These are phyloP conservation scores for Osmerus eperlanus DNA, from an alignment of 2,113 vertebrate species.

Conservation along the genomic window DNA sequence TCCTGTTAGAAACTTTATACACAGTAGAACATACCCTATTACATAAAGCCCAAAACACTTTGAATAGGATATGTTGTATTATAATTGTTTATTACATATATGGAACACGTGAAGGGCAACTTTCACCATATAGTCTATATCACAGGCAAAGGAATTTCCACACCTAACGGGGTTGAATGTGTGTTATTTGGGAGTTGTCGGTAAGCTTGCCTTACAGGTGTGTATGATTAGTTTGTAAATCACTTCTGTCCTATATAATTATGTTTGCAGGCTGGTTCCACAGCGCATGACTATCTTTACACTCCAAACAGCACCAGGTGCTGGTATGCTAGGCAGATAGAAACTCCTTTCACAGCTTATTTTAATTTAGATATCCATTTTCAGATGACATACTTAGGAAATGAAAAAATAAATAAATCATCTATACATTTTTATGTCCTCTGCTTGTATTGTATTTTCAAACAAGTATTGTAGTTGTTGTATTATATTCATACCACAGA, in stretches of 20 bases:
- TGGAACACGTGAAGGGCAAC: conserved; percentile 24
- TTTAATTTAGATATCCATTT: conserved; percentile 23
- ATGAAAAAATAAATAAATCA: conserved; percentile 1
- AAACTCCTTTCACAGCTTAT: neutral
- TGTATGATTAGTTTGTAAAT: conserved; percentile 13
- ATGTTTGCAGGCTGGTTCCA: conserved; percentile 22
- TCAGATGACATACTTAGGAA: conserved; percentile 23
- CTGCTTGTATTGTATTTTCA: conserved; percentile 29
- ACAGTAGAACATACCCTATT: too few relatives aligned
- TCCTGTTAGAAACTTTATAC: too few relatives aligned
- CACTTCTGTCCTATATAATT: conserved; percentile 34
- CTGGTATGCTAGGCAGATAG: too few relatives aligned
- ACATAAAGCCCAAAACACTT: neutral
- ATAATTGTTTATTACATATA: conserved; percentile 41
- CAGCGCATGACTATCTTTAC: conserved; percentile 24
- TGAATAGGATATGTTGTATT: conserved; percentile 30
- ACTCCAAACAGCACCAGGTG: neutral
- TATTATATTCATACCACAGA: conserved; percentile 31
- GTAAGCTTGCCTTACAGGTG: neutral
- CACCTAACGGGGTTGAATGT: neutral
- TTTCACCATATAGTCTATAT: conserved; percentile 27
- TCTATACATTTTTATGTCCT: conserved; percentile 17
- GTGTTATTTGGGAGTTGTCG: conserved; percentile 21
- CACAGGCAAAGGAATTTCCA: conserved; percentile 16
- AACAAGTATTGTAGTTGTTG: conserved; percentile 27